Conservation (phyloP, 2,888 invertebrate genomes). For the Girardia tigrina region DNA sequence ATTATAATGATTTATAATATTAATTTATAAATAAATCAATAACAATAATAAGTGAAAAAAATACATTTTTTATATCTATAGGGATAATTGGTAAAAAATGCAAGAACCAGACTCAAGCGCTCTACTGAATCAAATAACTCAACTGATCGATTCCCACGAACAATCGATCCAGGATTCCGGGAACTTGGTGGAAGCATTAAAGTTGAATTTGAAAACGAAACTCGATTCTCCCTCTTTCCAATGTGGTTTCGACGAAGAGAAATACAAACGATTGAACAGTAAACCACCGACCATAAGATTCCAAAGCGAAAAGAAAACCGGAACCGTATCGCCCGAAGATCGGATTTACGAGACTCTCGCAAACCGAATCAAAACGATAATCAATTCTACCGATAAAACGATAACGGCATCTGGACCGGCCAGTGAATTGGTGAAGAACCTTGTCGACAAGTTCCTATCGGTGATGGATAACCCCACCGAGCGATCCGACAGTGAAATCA, state of each 20-base stretch:
- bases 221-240: too few species aligned
- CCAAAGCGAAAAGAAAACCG: not conserved
- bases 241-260: not conserved
- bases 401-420: not conserved
- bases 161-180: not conserved
- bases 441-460: not conserved
- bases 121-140: not conserved
- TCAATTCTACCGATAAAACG: not conserved
- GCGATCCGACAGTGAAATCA: not conserved
- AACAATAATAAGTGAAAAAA: too few species aligned
- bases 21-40: too few species aligned
- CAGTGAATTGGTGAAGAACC: slow-evolving; percentile 12
- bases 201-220: not conserved
- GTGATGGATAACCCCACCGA: not conserved
- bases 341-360: not conserved
- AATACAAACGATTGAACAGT: not conserved
- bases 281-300: not conserved
- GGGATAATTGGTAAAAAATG: too few species aligned
- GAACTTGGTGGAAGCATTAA: not conserved
- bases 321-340: not conserved
- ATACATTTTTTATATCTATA: too few species aligned
- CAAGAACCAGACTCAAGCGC: not conserved
- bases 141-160: not conserved
- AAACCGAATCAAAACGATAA: not conserved
- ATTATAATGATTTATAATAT: too few species aligned